These are phyloP conservation scores for Pseudolaguvia tuberculata DNA, from an alignment of 2,113 vertebrate species.

Conservation along the genomic window DNA sequence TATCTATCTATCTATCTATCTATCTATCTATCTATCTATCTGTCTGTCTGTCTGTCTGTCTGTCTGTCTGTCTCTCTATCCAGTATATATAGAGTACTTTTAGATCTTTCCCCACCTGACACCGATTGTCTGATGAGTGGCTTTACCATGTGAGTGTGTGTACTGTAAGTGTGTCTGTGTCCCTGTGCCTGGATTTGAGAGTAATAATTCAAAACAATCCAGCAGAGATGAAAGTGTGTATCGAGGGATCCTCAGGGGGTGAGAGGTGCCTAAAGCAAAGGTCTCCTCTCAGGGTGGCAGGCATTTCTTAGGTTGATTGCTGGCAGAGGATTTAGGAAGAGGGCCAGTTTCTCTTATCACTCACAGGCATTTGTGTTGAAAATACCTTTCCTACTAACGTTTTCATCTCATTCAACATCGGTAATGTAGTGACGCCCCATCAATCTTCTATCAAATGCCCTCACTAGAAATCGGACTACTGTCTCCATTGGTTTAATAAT, in stretches of 20 bases:
- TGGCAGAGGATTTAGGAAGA: constrained; percentile 17
- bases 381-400: neutral
- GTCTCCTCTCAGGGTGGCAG: constrained; percentile 23
- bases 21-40: too few species aligned
- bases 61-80: too few species aligned
- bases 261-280: constrained; percentile 28
- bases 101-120: neutral
- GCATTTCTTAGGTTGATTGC: constrained; percentile 26
- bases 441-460: constrained; percentile 7
- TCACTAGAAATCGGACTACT: constrained; percentile 21
- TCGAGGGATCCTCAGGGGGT: constrained; percentile 19
- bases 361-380: constrained; percentile 7
- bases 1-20: too few species aligned
- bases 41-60: too few species aligned
- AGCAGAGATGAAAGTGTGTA: constrained; percentile 42
- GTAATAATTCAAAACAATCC: constrained; percentile 26
- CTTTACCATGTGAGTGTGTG: neutral
- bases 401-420: constrained; percentile 16
- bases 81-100: neutral
- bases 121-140: constrained; percentile 11
- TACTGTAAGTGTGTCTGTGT: neutral
- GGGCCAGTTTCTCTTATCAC: constrained; percentile 30
- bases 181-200: constrained; percentile 23
- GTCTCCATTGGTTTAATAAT: constrained; percentile 38
- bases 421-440: too few species aligned